These are phyloP conservation scores for Neomonachus schauinslandi DNA, from an alignment of 2,113 vertebrate species.

Conservation along the genomic window DNA sequence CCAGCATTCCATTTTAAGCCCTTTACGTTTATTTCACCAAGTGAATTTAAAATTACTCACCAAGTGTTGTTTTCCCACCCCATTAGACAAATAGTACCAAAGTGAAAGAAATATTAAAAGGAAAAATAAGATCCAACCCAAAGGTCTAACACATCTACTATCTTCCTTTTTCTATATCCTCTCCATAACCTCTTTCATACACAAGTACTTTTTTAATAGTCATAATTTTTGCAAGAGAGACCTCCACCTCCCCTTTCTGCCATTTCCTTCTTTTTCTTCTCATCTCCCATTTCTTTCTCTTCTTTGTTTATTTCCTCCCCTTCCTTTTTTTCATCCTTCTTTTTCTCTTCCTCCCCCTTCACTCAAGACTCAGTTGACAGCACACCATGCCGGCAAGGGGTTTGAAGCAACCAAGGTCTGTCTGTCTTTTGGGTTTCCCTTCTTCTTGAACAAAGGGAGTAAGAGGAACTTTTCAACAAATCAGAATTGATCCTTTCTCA, in stretches of 20 bases:
- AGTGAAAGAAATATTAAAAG: neutral
- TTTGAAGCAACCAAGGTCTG: neutral
- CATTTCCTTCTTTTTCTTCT: neutral
- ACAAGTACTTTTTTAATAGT: neutral
- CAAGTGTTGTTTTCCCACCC: neutral
- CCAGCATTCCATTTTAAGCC: neutral
- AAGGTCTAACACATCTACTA: neutral
- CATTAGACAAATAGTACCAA: neutral
- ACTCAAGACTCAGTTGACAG: neutral
- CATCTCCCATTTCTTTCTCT: neutral
- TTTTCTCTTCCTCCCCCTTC: neutral
- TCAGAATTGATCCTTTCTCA: neutral
- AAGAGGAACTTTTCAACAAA: neutral
- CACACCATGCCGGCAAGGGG: neutral
- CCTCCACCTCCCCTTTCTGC: neutral
- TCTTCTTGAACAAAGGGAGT: neutral
- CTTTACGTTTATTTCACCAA: neutral
- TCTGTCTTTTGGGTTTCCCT: neutral
- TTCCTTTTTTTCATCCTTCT: neutral
- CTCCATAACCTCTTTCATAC: neutral
- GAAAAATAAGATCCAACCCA: neutral
- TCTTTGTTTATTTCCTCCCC: neutral
- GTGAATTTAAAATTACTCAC: conserved; percentile 1
- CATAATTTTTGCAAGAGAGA: neutral
- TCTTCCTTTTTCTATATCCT: neutral